A percentile compares a stretch with the other conserved stretches of the same genome.
phyloP scores from a whole-genome alignment of 2,797 vertebrate species.

The Smutsia temminckii region DNA sequence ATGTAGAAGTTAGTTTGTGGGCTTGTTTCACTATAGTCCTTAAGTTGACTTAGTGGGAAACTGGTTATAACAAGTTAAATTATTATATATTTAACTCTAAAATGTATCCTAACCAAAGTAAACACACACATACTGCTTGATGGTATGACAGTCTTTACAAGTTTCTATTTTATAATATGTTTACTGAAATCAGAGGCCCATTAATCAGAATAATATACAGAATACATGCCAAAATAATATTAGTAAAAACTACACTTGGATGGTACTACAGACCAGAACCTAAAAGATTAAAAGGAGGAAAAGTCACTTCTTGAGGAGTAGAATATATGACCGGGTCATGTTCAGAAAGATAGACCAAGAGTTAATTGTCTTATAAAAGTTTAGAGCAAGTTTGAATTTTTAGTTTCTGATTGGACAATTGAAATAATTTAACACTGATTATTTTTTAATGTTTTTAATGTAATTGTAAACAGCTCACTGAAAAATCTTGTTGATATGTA shows the following conservation, averaged over 20 bases:
- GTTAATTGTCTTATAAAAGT: neutral
- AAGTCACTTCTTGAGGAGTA: neutral
- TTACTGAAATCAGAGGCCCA: neutral
- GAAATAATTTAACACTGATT: neutral
- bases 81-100: neutral
- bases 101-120: neutral
- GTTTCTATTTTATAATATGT: neutral
- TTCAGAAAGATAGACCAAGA: neutral
- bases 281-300: neutral
- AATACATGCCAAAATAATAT: neutral
- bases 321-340: neutral
- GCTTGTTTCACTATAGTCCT: neutral
- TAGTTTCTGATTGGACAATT: neutral
- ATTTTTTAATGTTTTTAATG: neutral
- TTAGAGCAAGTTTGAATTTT: neutral
- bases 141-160: neutral
- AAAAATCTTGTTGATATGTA: neutral
- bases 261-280: neutral
- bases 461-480: neutral
- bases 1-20: neutral
- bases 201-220: neutral
- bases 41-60: neutral
- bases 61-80: neutral
- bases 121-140: neutral
- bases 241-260: neutral